These are phyloP conservation scores for Centrocercus urophasianus DNA, from an alignment of 2,113 vertebrate genomes.

Conservation along the genomic window DNA sequence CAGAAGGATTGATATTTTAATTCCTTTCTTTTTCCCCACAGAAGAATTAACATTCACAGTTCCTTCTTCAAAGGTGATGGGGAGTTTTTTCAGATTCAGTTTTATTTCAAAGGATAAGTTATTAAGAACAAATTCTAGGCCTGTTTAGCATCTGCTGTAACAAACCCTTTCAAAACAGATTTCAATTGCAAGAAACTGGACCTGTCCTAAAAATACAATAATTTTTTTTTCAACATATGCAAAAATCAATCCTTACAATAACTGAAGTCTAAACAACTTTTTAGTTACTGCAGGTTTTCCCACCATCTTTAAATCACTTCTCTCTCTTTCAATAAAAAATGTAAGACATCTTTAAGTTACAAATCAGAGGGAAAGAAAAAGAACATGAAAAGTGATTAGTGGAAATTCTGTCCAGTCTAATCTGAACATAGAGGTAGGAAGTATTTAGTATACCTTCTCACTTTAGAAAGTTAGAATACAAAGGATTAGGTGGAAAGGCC, in stretches of 20 bases:
- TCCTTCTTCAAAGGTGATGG: background rate
- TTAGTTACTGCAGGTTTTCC: background rate
- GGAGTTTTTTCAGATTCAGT: background rate
- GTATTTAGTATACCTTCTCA: background rate
- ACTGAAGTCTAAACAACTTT: background rate
- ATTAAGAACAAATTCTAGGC: background rate
- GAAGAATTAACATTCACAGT: background rate
- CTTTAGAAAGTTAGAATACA: background rate
- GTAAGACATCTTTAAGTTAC: background rate
- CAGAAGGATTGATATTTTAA: background rate
- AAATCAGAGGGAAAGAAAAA: background rate
- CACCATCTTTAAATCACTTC: background rate
- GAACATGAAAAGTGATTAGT: background rate
- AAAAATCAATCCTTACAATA: background rate
- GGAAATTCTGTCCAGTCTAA: background rate
- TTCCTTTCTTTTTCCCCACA: background rate
- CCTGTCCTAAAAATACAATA: background rate
- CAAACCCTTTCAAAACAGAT: background rate
- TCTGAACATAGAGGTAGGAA: background rate
- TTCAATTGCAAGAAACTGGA: background rate
- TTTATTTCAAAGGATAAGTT: background rate
- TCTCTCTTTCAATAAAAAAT: background rate
- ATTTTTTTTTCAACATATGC: background rate
- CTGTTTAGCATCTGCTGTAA: background rate
- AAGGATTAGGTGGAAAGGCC: background rate